Percentiles rank a stretch among this genome's conserved stretches.
Evolutionary conservation across 2,797 vertebrate species (phyloP).

Genomic region (Trematomus bernacchii): DNA sequence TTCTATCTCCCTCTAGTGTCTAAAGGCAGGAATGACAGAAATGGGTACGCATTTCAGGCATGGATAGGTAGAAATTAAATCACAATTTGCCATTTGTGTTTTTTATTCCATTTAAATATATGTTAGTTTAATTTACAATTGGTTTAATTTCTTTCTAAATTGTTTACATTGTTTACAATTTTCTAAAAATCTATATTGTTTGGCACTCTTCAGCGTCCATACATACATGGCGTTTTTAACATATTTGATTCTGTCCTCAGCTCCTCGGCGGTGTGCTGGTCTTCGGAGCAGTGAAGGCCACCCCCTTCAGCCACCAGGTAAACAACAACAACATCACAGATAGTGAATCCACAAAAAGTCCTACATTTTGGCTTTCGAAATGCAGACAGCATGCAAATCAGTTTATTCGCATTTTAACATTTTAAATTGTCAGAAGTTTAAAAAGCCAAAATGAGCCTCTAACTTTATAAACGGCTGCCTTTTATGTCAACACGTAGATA

Average conservation of each 20-base stretch:
- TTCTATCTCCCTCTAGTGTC: constrained; percentile 40
- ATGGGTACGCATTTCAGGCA: neutral
- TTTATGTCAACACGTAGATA: too few relatives aligned
- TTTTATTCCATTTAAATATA: neutral
- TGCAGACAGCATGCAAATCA: too few relatives aligned
- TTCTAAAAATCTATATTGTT: neutral
- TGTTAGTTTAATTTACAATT: neutral
- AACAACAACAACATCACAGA: constrained; percentile 10
- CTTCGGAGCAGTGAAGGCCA: neutral
- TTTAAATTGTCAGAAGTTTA: too few relatives aligned
- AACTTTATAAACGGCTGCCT: too few relatives aligned
- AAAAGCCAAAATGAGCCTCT: too few relatives aligned
- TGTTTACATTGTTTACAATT: neutral
- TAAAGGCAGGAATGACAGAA: neutral
- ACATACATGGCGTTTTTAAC: fast-evolving
- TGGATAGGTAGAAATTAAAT: too few relatives aligned
- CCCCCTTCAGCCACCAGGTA: constrained; percentile 11
- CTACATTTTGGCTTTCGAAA: neutral
- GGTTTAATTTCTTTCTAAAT: neutral
- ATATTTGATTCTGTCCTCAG: constrained; percentile 37
- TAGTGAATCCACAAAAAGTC: neutral
- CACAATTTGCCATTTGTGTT: neutral
- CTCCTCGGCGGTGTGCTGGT: constrained; percentile 58
- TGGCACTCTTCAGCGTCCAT: neutral
- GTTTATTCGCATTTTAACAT: too few relatives aligned